Percentiles rank a stretch among this genome's conserved stretches.
Conservation (phyloP, 2,113 vertebrate species). For the Himantopus leucocephalus region DNA sequence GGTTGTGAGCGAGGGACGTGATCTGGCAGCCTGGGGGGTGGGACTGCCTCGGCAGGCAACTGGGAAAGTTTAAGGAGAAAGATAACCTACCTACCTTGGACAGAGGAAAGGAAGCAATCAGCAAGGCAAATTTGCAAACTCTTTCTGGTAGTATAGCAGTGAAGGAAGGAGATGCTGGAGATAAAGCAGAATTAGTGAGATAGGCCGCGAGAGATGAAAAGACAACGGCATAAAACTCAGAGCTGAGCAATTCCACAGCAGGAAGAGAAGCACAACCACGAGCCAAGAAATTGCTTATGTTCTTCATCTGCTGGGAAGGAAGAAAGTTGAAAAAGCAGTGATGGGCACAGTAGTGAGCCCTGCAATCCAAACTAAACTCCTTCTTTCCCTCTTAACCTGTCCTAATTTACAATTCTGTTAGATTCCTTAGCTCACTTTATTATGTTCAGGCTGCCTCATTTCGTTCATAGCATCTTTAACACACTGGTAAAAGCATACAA, state of each 20-base stretch:
- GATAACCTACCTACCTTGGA: neutral
- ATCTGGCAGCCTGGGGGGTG: neutral
- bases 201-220: neutral
- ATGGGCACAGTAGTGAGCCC: neutral
- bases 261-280: accelerated
- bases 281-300: neutral
- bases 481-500: neutral
- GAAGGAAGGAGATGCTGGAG: neutral
- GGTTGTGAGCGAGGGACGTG: neutral
- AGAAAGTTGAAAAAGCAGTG: neutral
- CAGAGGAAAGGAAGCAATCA: neutral
- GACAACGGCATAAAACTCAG: neutral
- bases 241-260: neutral
- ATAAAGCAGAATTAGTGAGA: neutral
- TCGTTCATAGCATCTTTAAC: neutral
- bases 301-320: neutral
- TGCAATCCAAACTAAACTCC: neutral
- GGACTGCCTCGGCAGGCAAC: neutral
- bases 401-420: neutral
- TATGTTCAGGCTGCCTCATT: neutral
- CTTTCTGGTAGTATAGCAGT: neutral
- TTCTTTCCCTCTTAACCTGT: neutral
- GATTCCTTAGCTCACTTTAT: neutral
- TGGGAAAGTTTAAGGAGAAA: neutral
- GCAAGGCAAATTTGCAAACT: neutral